Conservation (phyloP, 37 sponge, comb jelly and placozoan genomes). For the Beroe ovata region DNA sequence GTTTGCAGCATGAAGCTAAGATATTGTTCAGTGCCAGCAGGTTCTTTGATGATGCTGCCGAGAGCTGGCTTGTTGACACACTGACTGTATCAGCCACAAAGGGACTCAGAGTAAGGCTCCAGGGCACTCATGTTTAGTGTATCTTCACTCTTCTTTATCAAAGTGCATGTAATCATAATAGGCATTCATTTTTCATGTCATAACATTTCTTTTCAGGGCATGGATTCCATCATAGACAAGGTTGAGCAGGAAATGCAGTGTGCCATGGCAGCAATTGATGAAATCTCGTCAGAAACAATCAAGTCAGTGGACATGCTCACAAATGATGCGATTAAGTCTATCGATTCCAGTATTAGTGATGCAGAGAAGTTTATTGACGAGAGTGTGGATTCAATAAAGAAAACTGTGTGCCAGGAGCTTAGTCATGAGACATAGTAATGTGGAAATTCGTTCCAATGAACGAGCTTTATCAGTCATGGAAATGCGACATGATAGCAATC, state of each 20-base stretch:
- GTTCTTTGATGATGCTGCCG: constrained; percentile 53
- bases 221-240: constrained; percentile 36
- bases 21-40: constrained; percentile 14
- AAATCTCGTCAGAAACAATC: constrained; percentile 9
- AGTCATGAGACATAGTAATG: not conserved
- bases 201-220: constrained; percentile 16
- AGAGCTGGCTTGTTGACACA: constrained; percentile 40
- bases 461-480: too few relatives aligned
- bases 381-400: constrained; percentile 1
- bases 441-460: too few relatives aligned
- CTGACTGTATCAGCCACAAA: constrained; percentile 5
- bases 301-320: not conserved
- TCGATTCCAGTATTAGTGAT: constrained; percentile 40
- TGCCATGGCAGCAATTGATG: not conserved
- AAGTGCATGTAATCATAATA: not conserved
- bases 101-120: constrained; percentile 46
- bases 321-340: constrained; percentile 4
- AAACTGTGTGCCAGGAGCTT: not conserved
- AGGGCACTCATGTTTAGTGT: too few relatives aligned
- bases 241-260: constrained; percentile 35
- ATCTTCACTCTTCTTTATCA: not conserved
- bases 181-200: not conserved
- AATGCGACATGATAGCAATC: too few relatives aligned
- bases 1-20: constrained; percentile 38
- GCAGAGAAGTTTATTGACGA: constrained; percentile 47